These are phyloP conservation scores for Axea sp. DNA, from an alignment of 2,888 invertebrate species.

Conservation along the genomic window DNA sequence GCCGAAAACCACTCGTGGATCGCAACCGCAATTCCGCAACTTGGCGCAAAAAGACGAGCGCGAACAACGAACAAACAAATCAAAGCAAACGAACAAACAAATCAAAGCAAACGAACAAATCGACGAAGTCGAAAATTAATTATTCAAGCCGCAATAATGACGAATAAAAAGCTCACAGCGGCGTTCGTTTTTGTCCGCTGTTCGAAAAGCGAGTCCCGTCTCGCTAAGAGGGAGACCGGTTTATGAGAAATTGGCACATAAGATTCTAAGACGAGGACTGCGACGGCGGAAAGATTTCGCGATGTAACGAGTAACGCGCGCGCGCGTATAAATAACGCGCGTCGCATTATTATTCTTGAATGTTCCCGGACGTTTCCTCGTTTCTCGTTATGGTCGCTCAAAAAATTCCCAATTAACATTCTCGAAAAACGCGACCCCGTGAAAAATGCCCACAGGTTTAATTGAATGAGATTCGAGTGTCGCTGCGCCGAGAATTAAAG, in stretches of 20 bases:
- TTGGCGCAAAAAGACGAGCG: too few species aligned
- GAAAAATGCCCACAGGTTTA: constrained; percentile 47
- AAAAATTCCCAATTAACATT: constrained; percentile 58
- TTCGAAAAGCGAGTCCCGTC: constrained; percentile 51
- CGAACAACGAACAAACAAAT: too few species aligned
- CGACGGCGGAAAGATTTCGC: constrained; percentile 55
- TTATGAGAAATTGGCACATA: constrained; percentile 63
- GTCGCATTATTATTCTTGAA: constrained; percentile 58
- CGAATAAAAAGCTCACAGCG: constrained; percentile 47
- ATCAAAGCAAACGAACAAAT: constrained; percentile 36
- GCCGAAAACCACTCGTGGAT: too few species aligned
- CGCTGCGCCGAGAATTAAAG: constrained; percentile 24
- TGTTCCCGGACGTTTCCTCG: constrained; percentile 39
- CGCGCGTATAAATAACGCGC: constrained; percentile 51
- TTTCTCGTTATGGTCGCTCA: constrained; percentile 52
- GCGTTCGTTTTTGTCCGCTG: constrained; percentile 44
- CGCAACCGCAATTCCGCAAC: constrained; percentile 58
- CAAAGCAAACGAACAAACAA: constrained; percentile 36
- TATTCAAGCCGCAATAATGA: constrained; percentile 59
- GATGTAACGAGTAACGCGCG: constrained; percentile 61
- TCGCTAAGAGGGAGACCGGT: constrained; percentile 52
- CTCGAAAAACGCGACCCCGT: constrained; percentile 35
- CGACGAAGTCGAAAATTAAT: constrained; percentile 53
- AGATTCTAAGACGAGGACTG: constrained; percentile 56
- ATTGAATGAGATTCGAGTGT: constrained; percentile 43